Percentiles rank a stretch among this genome's conserved stretches.
phyloP scores from a whole-genome alignment of 2,113 vertebrate species.

The Oryctolagus cuniculus region mOryCun1.1 NC_091432.1:209124001-209124500 shows the following conservation, averaged over 20 bases:
- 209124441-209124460: not conserved
- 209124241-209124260: constrained; percentile 49
- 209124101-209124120: constrained; percentile 11
- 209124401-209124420: constrained; percentile 26
- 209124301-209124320: constrained; percentile 23
- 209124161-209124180: not conserved
- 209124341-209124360: constrained; percentile 46
- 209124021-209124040: not conserved
- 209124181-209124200: not conserved
- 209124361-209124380: constrained; percentile 45
- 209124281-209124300: constrained; percentile 26
- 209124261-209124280: constrained; percentile 43
- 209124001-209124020: not conserved
- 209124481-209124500: constrained; percentile 55
- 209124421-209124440: not conserved
- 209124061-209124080: not conserved
- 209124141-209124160: constrained; percentile 16
- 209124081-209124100: not conserved
- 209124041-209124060: constrained; percentile 4
- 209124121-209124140: constrained; percentile 34
- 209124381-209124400: constrained; percentile 42
- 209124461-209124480: not conserved
- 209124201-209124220: not conserved
- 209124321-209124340: constrained; percentile 53
- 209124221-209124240: constrained; percentile 39